Evolutionary conservation across 2,797 vertebrate genomes (phyloP), one percentile per base, ranked within the genome.

Genomic region (Fistularia tabacaria): DNA sequence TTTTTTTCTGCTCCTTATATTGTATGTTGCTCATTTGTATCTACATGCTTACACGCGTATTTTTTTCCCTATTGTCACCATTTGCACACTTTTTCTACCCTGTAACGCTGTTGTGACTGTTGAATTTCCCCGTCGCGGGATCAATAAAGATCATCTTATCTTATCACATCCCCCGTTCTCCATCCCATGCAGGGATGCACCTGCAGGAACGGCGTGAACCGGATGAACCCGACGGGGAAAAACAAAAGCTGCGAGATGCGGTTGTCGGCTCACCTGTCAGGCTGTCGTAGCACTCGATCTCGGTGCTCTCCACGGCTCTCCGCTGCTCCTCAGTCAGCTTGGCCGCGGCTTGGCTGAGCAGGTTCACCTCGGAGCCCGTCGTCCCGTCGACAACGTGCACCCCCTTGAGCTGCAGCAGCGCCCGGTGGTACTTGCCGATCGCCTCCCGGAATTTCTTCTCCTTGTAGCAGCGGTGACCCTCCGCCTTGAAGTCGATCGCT

Each of bases 391-490:
- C 79, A 7, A 90, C 85, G 10, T 92, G 90, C 39, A 91, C 85
- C 51, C 92, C 93, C 76, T 97, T 97, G 50, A 97, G 89, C 74
- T 96, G 94, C 74, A 96, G 91, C 72, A 97, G 89, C 10, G 95
- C 93, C 69, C 94, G 92, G 79, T 96, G 95, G 60, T 95, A 96
- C 79, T 96, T 95, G 76, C 95, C 95, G 54, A 97, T 97, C 60
- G 95, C 95, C 60, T 96, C 95, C 76, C 95, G 90, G 76, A 96
- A 94, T 88, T 96, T 95, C 91, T 96, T 96, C 84, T 96, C 94
- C 79, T 93, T 94, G 84, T 96, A 97, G 78, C 94, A 96, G 52
- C 92, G 93, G 71, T 93, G 90, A 39, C 94, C 95, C 87, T 97
- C 95, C 52, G 66, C 80, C 87, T 95, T 94, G 85, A 97, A 97